These are phyloP conservation scores for Elysia crispata DNA, from an alignment of 2,888 invertebrate genomes.

Conservation along the genomic window DNA sequence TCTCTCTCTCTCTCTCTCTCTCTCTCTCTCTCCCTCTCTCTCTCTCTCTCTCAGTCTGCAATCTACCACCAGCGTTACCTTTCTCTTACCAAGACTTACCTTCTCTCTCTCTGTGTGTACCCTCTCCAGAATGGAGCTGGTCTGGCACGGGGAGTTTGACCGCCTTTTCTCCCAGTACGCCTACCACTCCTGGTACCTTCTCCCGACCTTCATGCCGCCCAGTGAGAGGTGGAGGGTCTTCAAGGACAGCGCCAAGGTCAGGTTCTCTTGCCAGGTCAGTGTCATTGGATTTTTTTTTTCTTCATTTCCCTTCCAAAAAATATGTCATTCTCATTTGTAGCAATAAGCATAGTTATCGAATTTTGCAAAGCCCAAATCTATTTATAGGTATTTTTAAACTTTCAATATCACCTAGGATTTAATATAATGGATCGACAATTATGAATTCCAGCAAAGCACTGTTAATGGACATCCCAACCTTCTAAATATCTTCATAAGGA, in stretches of 20 bases:
- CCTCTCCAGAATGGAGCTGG: constrained; percentile 75
- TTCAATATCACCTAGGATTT: too few relatives aligned
- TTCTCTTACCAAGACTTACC: constrained; percentile 1
- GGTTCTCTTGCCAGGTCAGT: constrained; percentile 77
- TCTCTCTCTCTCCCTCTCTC: constrained; percentile 27
- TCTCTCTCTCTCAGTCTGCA: neutral
- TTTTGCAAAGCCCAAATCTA: too few relatives aligned
- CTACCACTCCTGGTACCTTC: constrained; percentile 75
- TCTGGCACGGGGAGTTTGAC: constrained; percentile 78
- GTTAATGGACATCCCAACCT: too few relatives aligned
- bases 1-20: constrained; percentile 12
- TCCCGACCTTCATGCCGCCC: constrained; percentile 74
- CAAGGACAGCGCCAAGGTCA: constrained; percentile 78
- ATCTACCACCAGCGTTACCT: neutral
- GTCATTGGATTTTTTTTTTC: neutral
- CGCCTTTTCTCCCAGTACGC: constrained; percentile 74
- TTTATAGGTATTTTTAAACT: too few relatives aligned
- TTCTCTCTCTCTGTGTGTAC: neutral
- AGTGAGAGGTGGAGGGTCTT: constrained; percentile 72
- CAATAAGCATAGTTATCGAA: too few relatives aligned
- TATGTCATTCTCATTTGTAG: too few relatives aligned
- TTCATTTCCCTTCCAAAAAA: constrained; percentile 5
- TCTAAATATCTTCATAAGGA: too few relatives aligned
- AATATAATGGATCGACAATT: too few relatives aligned
- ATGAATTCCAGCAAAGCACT: too few relatives aligned